Conservation (phyloP, 2,113 vertebrate species). For the Otocyon megalotis region DNA sequence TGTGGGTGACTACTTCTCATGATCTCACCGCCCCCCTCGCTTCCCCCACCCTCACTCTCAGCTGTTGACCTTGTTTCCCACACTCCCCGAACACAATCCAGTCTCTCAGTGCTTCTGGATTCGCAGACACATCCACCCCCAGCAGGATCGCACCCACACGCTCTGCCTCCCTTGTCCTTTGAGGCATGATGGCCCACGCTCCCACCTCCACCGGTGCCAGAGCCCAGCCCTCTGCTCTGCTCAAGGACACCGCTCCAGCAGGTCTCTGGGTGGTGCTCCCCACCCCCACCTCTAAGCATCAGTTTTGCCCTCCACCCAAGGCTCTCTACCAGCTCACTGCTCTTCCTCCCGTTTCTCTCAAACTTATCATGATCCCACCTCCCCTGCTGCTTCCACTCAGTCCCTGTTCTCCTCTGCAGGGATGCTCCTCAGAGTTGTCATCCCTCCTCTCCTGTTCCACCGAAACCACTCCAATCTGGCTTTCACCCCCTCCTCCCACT, state of each 20-base stretch:
- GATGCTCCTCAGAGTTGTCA: background rate
- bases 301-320: fast-evolving
- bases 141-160: background rate
- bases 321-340: background rate
- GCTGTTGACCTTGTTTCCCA: background rate
- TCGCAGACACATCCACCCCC: background rate
- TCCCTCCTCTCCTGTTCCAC: background rate
- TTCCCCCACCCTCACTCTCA: background rate
- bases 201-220: background rate
- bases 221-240: background rate
- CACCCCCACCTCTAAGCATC: too few species aligned
- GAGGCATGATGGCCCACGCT: background rate
- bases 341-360: background rate
- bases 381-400: background rate
- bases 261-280: too few species aligned
- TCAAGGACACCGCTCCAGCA: background rate
- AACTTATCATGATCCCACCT: background rate
- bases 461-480: background rate
- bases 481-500: background rate
- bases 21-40: background rate
- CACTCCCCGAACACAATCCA: background rate
- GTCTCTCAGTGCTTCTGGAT: background rate
- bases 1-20: background rate
- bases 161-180: background rate
- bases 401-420: background rate